phyloP scores from a whole-genome alignment of 2,113 vertebrate species.

The Melanerpes aurifrons region DNA sequence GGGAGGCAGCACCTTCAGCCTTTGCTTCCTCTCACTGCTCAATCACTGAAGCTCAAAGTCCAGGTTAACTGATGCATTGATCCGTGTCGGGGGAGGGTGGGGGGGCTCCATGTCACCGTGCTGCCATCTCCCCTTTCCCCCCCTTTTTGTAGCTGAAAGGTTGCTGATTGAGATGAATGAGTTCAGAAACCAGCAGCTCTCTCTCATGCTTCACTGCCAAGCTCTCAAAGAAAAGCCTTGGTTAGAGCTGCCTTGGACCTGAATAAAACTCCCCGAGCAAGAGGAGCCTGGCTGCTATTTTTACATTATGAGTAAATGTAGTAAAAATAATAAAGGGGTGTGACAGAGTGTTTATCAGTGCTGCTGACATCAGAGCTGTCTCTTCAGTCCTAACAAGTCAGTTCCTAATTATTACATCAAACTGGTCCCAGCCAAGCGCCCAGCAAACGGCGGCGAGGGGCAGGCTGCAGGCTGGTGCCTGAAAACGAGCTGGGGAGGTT shows the following conservation, averaged over 20 bases:
- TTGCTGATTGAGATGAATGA: conserved; percentile 72
- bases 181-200: conserved; percentile 13
- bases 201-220: conserved; percentile 40
- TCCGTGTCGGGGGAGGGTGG: background rate
- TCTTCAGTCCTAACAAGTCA: conserved; percentile 55
- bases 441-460: background rate
- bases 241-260: conserved; percentile 38
- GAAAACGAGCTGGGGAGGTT: conserved; percentile 11
- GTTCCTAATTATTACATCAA: conserved; percentile 75
- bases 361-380: conserved; percentile 62
- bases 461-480: background rate
- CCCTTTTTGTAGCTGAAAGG: conserved; percentile 13
- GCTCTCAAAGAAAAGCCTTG: conserved; percentile 44
- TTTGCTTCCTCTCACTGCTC: background rate
- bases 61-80: background rate
- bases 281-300: conserved; percentile 76
- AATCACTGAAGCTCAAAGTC: background rate
- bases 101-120: background rate
- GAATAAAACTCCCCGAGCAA: conserved; percentile 74
- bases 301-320: conserved; percentile 76
- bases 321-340: conserved; percentile 78
- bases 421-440: conserved; percentile 60
- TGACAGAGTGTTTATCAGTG: conserved; percentile 69
- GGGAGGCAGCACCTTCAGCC: background rate
- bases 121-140: conserved; percentile 24